Evolutionary conservation across 2,797 vertebrate species (phyloP).

Genomic region (Champsocephalus esox): DNA sequence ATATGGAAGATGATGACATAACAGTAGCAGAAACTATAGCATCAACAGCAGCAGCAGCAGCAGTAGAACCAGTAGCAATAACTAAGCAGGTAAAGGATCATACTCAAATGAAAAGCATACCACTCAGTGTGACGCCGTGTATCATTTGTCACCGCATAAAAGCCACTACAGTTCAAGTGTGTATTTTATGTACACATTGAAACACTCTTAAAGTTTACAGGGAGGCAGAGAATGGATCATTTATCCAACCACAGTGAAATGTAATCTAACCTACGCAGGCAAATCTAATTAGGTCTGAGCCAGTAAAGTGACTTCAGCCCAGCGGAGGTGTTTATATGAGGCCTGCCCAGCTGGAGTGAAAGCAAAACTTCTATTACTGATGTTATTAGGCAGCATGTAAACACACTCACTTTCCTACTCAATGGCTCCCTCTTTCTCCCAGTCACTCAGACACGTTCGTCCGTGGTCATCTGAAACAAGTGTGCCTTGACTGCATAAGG

Average conservation of each 20-base stretch:
- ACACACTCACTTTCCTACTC: conserved; percentile 52
- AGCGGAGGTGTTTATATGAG: conserved; percentile 63
- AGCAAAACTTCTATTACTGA: conserved; percentile 68
- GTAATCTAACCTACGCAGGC: conserved; percentile 57
- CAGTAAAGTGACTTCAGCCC: conserved; percentile 52
- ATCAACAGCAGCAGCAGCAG: neutral
- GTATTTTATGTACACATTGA: conserved; percentile 40
- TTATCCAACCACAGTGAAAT: conserved; percentile 63
- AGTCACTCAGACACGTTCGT: conserved; percentile 35
- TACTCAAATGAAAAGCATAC: neutral
- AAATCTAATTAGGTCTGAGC: conserved; percentile 67
- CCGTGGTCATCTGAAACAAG: conserved; percentile 16
- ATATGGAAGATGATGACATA: no score
- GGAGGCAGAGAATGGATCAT: conserved; percentile 57
- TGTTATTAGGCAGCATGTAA: conserved; percentile 76
- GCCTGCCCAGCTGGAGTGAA: conserved; percentile 62
- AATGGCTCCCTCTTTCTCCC: conserved; percentile 53
- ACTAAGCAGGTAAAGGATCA: neutral
- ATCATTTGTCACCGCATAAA: conserved; percentile 30
- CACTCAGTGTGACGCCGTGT: conserved; percentile 23
- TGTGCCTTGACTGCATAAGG: conserved; percentile 11
- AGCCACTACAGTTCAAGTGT: conserved; percentile 15
- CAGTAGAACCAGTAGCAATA: neutral
- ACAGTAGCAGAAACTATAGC: neutral
- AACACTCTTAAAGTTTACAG: conserved; percentile 61